A percentile compares a stretch with the other conserved stretches of the same genome.
These are phyloP conservation scores for Crypturellus undulatus DNA, from an alignment of 2,113 vertebrate genomes.

Conservation along the genomic window DNA sequence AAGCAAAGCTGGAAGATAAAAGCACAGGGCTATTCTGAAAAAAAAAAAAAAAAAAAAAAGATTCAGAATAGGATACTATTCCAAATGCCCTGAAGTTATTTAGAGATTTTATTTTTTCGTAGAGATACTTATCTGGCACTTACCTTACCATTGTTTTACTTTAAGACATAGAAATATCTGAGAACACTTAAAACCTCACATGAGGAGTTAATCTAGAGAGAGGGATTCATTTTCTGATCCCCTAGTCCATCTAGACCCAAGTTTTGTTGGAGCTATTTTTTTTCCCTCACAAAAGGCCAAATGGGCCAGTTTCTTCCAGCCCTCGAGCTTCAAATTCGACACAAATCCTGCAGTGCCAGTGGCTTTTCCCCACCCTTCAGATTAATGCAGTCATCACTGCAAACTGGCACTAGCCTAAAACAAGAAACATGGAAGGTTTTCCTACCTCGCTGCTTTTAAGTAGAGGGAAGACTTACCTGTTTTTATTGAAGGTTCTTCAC, in stretches of 20 bases:
- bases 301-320: background rate
- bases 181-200: background rate
- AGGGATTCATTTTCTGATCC: background rate
- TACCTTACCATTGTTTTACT: background rate
- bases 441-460: background rate
- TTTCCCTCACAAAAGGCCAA: background rate
- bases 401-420: background rate
- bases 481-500: background rate
- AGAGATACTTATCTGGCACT: background rate
- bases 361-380: accelerated
- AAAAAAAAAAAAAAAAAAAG: background rate
- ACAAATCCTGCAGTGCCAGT: background rate
- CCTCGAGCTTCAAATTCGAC: background rate
- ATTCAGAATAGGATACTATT: background rate
- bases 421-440: background rate
- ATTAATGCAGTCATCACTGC: background rate
- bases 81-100: background rate
- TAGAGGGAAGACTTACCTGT: background rate
- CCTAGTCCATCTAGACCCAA: background rate
- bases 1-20: background rate
- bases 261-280: background rate
- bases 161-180: background rate
- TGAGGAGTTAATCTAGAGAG: background rate
- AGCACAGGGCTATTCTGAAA: background rate
- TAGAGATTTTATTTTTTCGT: too few relatives aligned